These are phyloP conservation scores for Epinephelus moara DNA, from an alignment of 2,113 vertebrate species.

Conservation along the genomic window DNA sequence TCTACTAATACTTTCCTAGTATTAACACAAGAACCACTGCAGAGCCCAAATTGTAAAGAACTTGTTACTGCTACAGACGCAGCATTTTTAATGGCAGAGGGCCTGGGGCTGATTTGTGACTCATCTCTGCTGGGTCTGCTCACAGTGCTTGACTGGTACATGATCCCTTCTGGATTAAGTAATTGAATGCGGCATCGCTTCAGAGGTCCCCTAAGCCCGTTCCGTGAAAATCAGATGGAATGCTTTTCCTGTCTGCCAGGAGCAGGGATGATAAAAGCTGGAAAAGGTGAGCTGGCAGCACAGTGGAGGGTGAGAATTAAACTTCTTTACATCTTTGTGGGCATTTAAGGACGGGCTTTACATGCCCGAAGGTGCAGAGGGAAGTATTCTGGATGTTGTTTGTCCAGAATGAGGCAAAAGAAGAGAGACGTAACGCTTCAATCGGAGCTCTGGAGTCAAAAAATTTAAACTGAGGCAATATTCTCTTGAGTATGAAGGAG, in stretches of 20 bases:
- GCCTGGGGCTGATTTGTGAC: background rate
- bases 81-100: background rate
- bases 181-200: background rate
- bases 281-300: background rate
- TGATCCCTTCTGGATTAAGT: slow-evolving; percentile 6
- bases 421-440: background rate
- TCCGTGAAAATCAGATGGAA: slow-evolving; percentile 9
- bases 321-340: background rate
- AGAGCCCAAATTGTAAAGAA: background rate
- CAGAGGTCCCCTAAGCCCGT: background rate
- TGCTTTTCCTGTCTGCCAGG: slow-evolving; percentile 1
- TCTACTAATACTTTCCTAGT: background rate
- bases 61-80: background rate
- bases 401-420: background rate
- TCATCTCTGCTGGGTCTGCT: slow-evolving; percentile 8
- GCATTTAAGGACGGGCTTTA: background rate
- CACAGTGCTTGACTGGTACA: slow-evolving; percentile 21
- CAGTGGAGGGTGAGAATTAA: background rate
- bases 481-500: background rate
- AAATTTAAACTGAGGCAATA: background rate
- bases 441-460: background rate
- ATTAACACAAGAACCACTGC: background rate
- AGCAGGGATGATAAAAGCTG: background rate
- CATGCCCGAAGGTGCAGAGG: no score
- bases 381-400: background rate